Base-by-base conservation (phyloP, 2,797 vertebrate species). In the Channa striata region DNA sequence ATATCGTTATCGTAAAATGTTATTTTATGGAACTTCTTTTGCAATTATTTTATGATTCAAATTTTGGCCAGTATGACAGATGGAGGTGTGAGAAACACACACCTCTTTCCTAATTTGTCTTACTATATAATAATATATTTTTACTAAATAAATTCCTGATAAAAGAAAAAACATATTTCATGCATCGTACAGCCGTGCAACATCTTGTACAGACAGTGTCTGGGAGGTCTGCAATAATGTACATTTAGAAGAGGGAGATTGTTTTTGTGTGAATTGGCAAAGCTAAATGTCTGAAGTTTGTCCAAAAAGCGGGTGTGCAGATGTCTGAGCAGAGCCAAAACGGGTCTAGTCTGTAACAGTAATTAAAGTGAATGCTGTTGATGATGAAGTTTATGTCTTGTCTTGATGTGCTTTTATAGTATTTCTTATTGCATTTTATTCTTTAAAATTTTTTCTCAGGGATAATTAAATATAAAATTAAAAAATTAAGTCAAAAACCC, bases 161-260 rank as follows among this genome's bases (percentile, higher is more conserved):
- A 87, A 79, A 61, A 46, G 77, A n/a, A 69, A 79, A 50, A 68
- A 70, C 25, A 74, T 73, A 69, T 80, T 78, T 72, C 17, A 74
- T 56, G 60, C 47, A 42, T 52, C 59, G 61, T 70, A 48, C 33
- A 64, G 49, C 48, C 67, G 33, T 12, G 56, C 80, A 71, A 84
- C 59, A 62, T 70, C 66, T 60, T 74, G 68, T 78, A 60, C 74
- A 85, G 72, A 77, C 75, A 64, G 74, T 2, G 25, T 76, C 60
- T 83, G 72, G 75, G 77, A 88, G 75, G 87, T 82, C 79, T 68
- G 19, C 43, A 17, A 56, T 19, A n/a, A 14, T 2, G 46, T 73
- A 52, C 9, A 34, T 59, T 42, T 71, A 60, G 19, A 51, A n/a
- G 56, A 68, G 51, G 23, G 11, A 47, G 60, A 57, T 39, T 68